Percentiles rank a stretch among this genome's conserved stretches.
Evolutionary conservation across 2,113 vertebrate genomes (phyloP).

Genomic region (Aegithalos caudatus): DNA sequence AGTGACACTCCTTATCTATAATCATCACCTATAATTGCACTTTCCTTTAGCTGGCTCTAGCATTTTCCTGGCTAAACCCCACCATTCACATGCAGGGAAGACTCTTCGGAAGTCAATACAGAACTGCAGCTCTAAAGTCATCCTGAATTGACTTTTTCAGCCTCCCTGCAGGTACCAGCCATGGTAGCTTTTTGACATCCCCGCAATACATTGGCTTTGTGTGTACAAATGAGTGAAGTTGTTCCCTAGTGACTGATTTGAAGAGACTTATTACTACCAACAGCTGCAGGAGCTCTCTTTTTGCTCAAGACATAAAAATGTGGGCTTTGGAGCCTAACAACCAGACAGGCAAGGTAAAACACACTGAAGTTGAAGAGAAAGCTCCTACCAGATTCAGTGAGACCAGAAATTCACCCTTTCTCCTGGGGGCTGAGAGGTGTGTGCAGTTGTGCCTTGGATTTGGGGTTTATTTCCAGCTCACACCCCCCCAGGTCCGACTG

Average conservation of each 20-base stretch:
- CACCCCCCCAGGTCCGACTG: background rate
- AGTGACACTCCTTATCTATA: background rate
- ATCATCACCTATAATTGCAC: background rate
- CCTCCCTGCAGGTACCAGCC: background rate
- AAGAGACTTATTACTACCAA: background rate
- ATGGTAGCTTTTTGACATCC: background rate
- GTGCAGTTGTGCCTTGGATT: background rate
- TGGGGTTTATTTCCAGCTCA: background rate
- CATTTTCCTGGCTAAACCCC: background rate
- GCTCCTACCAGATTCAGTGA: background rate
- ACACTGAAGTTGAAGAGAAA: background rate
- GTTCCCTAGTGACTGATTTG: background rate
- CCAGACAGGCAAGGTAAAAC: background rate
- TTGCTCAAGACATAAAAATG: constrained; percentile 19
- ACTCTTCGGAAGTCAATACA: background rate
- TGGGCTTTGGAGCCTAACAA: background rate
- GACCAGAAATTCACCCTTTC: background rate
- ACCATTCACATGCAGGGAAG: background rate
- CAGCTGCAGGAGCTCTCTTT: constrained; percentile 7
- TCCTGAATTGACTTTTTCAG: constrained; percentile 18
- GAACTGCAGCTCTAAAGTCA: background rate
- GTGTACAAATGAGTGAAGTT: background rate
- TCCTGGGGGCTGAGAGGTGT: background rate
- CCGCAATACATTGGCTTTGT: background rate
- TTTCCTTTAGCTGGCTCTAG: background rate